phyloP scores from a whole-genome alignment of 2,797 vertebrate species.

The Tarsius wallacei region DNA sequence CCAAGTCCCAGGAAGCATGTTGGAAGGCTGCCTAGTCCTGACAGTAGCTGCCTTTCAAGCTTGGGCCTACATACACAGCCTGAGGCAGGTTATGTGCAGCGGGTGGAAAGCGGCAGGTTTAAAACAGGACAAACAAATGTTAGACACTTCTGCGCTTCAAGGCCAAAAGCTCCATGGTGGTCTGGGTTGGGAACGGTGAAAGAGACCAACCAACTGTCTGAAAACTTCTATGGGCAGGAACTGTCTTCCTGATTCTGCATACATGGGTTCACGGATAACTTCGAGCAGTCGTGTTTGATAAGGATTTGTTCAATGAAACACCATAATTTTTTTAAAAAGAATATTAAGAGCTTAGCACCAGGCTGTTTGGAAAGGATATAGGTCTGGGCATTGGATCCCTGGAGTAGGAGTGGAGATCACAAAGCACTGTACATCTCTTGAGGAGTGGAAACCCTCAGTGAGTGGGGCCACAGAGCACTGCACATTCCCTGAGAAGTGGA shows the following conservation, averaged over 20 bases:
- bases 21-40: neutral
- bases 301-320: neutral
- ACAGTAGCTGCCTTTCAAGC: fast-evolving
- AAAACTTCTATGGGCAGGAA: neutral
- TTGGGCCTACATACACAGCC: neutral
- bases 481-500: no score
- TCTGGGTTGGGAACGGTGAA: neutral
- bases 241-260: no score
- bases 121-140: neutral
- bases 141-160: no score
- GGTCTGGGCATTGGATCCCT: neutral
- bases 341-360: neutral
- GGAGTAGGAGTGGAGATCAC: fast-evolving
- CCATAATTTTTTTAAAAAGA: neutral
- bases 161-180: neutral
- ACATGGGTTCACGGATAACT: fast-evolving
- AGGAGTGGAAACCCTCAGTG: neutral
- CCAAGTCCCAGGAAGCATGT: no score
- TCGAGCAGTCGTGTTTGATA: no score
- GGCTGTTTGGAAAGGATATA: neutral
- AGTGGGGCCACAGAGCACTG: no score
- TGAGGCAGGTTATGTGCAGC: conserved; percentile 15
- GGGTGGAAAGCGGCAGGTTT: neutral
- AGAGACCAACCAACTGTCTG: neutral
- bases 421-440: neutral